Base-by-base conservation (phyloP, 2,113 vertebrate species). In the Albula glossodonta region DNA sequence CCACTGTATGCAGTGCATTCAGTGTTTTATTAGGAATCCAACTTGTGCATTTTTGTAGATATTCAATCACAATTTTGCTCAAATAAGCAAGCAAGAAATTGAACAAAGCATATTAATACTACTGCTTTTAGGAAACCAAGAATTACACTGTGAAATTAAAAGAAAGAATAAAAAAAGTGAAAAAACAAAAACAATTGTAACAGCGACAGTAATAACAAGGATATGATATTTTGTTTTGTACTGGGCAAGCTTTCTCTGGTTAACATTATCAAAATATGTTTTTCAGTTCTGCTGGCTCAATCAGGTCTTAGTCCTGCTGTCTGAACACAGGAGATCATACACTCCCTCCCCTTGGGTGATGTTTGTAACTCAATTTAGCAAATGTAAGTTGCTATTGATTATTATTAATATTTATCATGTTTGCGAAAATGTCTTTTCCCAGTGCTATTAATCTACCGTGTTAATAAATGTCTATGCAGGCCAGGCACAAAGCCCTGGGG, bases 321-420 rank as follows among this genome's bases (percentile, higher is more conserved):
- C 22, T 31, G 53, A 63, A 53, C 70, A 57, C 19, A 81, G 81
- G 60, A 31, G 48, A 25, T 80, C n/a, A 82, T 50, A 12, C 57
- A 51, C 74, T 19, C 78, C 78, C 79, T 19, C 89, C 94, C 94
- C 90, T 87, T 79, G 93, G 94, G 94, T 93, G 90, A 94, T 94
- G 94, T 94, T 96, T 95, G 91, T 88, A 92, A 95, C 92, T 92
- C 94, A 92, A 92, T 92, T 93, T 95, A 92, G 95, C 92, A 96
- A 95, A 94, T 94, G 94, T 92, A 96, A 96, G 96, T 94, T 91
- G 91, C 92, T 93, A 97, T 97, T 95, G 97, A 97, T 97, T 96
- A 96, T 97, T 97, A 97, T 98, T 97, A 97, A 97, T 97, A 97
- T 97, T 97, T 94, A 96, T 97, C 95, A 90, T 95, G 97, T 96